Evolutionary conservation across 2,888 invertebrate genomes (phyloP), one percentile per base, ranked within the genome.

Genomic region (Phengaris arion): DNA sequence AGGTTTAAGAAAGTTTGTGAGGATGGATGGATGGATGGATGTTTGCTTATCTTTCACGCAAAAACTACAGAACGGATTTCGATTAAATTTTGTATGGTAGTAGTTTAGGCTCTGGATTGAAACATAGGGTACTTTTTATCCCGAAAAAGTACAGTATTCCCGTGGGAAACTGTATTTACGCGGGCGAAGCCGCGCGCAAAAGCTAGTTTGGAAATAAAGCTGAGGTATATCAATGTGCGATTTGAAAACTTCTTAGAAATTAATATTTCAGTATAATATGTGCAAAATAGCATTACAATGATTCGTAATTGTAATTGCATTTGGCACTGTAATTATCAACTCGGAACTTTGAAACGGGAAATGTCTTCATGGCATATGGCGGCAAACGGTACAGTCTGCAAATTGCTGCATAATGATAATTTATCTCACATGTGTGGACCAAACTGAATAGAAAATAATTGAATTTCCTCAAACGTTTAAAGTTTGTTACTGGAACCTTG

Each of bases 401-500:
- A 72, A 72, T 72, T 72, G 35, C 72, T 35, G 52, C 52, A 54
- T 72, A 54, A 52, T 72, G 72, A 52, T 72, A 72, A 72, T 52
- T 72, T 72, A 72, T 72, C 72, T 72, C 52, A 13, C 72, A 72
- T 72, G 72, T 72, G 72, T 72, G 72, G 72, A 72, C 70, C 22
- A 22, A 22, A 70, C 51, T 72, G 69, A 69, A 48, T n/a, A 9
- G 69, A n/a, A 9, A 48, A 72, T 72, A 72, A 72, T 72, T 72
- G 72, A 13, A 35, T 72, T 72, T 52, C 64, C 35, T 35, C 35
- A 64, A 59, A 64, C 64, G 45, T 6, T 64, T 64, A 64, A 35
- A 64, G 35, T 12, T 72, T 52, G 52, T 52, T 72, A 6, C 13
- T 6, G 72, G 7, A 70, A 35, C 35, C 15, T 22, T 35, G 72